Base-by-base conservation (phyloP, 2,888 invertebrate species). In the Dromius quadrimaculatus region DNA sequence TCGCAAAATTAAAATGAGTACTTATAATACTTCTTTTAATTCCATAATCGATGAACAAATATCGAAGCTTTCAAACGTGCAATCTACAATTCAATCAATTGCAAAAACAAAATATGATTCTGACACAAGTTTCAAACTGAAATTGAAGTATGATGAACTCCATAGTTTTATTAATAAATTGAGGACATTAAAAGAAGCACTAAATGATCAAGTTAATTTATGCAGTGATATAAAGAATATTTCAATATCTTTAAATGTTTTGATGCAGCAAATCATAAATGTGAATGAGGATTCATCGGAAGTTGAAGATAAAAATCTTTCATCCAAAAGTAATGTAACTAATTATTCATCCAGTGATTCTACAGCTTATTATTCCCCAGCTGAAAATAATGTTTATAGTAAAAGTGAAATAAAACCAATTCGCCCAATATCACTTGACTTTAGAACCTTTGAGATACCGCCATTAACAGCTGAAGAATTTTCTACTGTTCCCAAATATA, bases 401-500 rank as follows among this genome's bases (percentile, higher is more conserved):
- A 4, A 17, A 8, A 11, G 28, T 23, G 19, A 32, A 43, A 13
- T 36, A 22, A 20, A n/a, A 13, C 38, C 38, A 5, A 20, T 65
- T 13, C 28, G 9, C 34, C 65, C 47, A 11, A 65, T 20, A 9
- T 22, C 47, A 1, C 47, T 65, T 11, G 19, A 65, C 15, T 15
- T 65, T 11, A 28, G 2, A 1, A 15, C 34, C 5, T 11, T 34
- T 5, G 65, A 65, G 34, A 65, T 65, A 8, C 50, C 47, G 6
- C 34, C 20, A 20, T 13, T 50, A 8, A 65, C 65, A 1, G 23
- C 32, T 2, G 65, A 32, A 20, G 65, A 65, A 34, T 65, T 34
- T 50, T 17, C 19, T 34, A 5, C 9, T 28, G 15, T 23, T 65
- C 68, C 32, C 11, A 73, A 72, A 34, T 73, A 73, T 47, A 73